phyloP scores from a whole-genome alignment of 2,113 vertebrate species.

The Falcunculus frontatus region DNA sequence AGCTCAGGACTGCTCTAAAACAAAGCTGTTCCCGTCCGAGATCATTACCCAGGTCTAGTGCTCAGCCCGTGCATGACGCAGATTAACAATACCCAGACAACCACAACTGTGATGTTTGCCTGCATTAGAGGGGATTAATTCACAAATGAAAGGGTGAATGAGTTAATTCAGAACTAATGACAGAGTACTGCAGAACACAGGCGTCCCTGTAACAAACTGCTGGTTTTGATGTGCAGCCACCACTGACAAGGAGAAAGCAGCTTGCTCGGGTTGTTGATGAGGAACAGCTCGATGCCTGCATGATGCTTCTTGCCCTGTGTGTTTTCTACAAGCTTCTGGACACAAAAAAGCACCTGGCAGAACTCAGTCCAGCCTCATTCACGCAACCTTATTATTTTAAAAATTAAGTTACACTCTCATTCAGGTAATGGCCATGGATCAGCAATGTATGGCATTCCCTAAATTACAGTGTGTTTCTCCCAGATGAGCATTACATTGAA shows the following conservation, averaged over 20 bases:
- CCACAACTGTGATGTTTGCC: background rate
- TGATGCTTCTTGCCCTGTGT: background rate
- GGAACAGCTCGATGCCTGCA: background rate
- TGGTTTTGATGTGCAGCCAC: background rate
- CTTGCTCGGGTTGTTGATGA: background rate
- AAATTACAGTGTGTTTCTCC: background rate
- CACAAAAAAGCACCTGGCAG: background rate
- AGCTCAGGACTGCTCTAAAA: background rate
- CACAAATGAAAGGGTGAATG: slow-evolving; percentile 17
- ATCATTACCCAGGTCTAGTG: background rate
- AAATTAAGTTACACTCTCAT: background rate
- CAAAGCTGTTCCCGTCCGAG: background rate
- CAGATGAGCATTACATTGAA: background rate
- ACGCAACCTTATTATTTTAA: background rate
- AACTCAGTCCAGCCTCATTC: background rate
- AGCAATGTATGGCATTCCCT: background rate
- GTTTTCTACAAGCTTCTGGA: background rate
- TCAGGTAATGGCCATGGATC: background rate
- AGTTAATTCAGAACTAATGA: slow-evolving; percentile 37
- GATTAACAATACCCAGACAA: background rate
- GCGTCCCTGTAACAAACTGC: background rate
- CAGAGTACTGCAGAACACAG: background rate
- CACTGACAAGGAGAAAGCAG: background rate
- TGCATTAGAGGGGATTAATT: slow-evolving; percentile 30
- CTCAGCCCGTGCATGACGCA: background rate